Base-by-base conservation (phyloP, 1,140 invertebrate species). In the Sarcophaga bullata region DNA sequence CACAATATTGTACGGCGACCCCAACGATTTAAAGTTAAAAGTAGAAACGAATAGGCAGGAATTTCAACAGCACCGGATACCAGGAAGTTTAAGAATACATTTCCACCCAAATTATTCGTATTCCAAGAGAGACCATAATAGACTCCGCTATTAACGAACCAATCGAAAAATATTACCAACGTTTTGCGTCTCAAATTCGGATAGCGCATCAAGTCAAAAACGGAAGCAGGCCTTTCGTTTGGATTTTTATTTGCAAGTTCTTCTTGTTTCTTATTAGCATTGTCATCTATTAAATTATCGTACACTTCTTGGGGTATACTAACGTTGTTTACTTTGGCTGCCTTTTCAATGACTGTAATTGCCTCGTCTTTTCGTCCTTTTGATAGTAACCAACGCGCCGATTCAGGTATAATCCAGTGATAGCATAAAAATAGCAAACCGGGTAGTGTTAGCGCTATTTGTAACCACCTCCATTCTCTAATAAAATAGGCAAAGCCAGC, bases 381-480 rank as follows among this genome's bases (percentile, higher is more conserved):
- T 4, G 94, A 93, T 25, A 97, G 87, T 8, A 97, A 89, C 96
- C 96, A 97, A 82, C 96, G 92, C 0, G 95, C 94, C 8, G 95
- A 96, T 90, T 97, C 96, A 1, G 96, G 96, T 86, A 96, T 94
- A 83, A 96, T 93, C 96, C 95, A 97, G 89, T 95, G 95, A 86
- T 96, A 96, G 72, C 93, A 88, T 17, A 96, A 91, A 84, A 97
- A 94, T 1, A 93, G 86, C 13, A 96, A 84, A 82, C 95, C 94
- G 0, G 95, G 94, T 15, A 94, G 72, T 2, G 95, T 95, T 9
- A 95, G 91, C 7, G 93, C 93, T 15, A 96, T 92, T 90, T 96
- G 94, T 72, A 97, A 90, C 84, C 91, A 91, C 85, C 94, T 91
- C 96, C 96, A 97, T 83, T 96, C 92, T 19, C 91, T 91, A 52